Conservation (phyloP, 1,140 invertebrate genomes). For the Oedothorax gibbosus region DNA sequence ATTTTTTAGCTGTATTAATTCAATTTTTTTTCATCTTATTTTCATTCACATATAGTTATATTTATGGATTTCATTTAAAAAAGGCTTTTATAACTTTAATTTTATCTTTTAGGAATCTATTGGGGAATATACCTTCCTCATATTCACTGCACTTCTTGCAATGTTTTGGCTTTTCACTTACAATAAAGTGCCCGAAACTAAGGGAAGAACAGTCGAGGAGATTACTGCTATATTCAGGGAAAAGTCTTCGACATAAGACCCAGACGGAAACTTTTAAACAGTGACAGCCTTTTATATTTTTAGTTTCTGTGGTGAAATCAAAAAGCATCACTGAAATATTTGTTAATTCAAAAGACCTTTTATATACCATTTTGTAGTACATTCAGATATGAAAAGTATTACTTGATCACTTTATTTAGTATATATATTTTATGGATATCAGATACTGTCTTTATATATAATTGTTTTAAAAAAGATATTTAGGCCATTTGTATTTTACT, state of each 20-base stretch:
- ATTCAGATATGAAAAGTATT: not conserved
- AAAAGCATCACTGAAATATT: not conserved
- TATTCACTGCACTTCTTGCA: constrained; percentile 70
- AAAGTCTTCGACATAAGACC: constrained; percentile 39
- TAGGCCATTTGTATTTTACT: constrained; percentile 26
- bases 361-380: constrained; percentile 12
- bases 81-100: not conserved
- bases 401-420: not conserved
- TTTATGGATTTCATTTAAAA: not conserved
- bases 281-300: not conserved
- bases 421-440: constrained; percentile 9
- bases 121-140: constrained; percentile 71
- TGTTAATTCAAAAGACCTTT: not conserved
- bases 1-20: too few species aligned
- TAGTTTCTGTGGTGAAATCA: not conserved
- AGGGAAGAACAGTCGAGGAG: constrained; percentile 71
- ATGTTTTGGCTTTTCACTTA: constrained; percentile 72
- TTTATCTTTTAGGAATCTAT: constrained; percentile 62
- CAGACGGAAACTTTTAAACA: not conserved
- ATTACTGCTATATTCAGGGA: constrained; percentile 66
- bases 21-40: too few species aligned
- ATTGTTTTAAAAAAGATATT: constrained; percentile 7
- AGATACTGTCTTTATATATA: constrained; percentile 1
- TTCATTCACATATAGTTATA: too few species aligned
- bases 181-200: constrained; percentile 73